Base-by-base conservation (phyloP, 2,797 vertebrate species). In the Huso huso region DNA sequence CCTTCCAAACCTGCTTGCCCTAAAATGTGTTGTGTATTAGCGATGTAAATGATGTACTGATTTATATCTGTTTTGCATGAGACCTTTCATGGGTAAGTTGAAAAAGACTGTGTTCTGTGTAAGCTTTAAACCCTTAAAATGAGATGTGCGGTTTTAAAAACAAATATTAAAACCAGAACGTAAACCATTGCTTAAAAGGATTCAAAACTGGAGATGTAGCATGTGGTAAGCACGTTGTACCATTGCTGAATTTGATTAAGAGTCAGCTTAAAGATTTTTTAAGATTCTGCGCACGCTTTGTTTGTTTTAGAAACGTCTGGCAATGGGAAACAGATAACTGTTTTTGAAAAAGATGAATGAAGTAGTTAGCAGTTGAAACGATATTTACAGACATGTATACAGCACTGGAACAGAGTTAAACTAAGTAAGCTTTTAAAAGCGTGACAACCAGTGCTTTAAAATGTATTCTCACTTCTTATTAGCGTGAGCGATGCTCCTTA, bases 141-240 rank as follows among this genome's bases (percentile, higher is more conserved):
- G 82, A 86, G 80, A 83, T 66, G 71, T 76, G 78, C 2, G 75
- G 81, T 79, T 86, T 76, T 78, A 80, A 82, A 85, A 78, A 78
- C 80, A 87, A 84, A 76, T 63, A 71, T 80, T 80, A 77, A 78
- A 75, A 75, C 77, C 73, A 79, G 83, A 79, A 81, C 72, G 79
- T 73, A 78, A 84, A 82, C 81, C 85, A 86, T 77, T 81, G 78
- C 83, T 81, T 78, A 62, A 66, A 49, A 66, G 50, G 55, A 51
- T 80, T 79, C 77, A 76, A 77, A 71, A 79, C 74, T 70, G 75
- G 65, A 65, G 67, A 72, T 49, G 65, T 57, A 57, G 63, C 64
- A 62, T 49, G 64, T 61, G 57, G 57, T 51, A 50, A 67, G 53
- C 62, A 37, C 55, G 64, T 51, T 55, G 10, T 23, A 48, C 58